Conservation (phyloP, 2,113 vertebrate species). For the Dascyllus trimaculatus region DNA sequence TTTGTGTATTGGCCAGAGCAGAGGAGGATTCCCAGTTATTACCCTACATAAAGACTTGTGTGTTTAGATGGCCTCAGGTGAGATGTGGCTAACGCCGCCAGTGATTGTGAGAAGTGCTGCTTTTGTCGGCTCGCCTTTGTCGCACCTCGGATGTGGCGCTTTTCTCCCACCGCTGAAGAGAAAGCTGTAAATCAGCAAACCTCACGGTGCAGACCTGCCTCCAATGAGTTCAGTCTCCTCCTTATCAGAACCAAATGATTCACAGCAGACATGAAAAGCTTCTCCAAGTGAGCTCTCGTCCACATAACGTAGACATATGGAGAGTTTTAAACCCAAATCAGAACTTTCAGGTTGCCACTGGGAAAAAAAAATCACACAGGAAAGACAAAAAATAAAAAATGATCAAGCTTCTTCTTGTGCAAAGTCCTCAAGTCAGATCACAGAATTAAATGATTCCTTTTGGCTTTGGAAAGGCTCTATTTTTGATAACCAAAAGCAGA, state of each 20-base stretch:
- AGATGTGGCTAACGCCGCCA: conserved; percentile 46
- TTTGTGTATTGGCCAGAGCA: conserved; percentile 75
- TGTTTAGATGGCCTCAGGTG: conserved; percentile 73
- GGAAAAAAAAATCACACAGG: not conserved
- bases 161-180: conserved; percentile 25
- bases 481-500: no score
- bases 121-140: conserved; percentile 74
- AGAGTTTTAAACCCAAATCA: not conserved
- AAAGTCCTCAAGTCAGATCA: no score
- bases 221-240: conserved; percentile 26
- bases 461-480: no score
- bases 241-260: conserved; percentile 39
- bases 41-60: conserved; percentile 60
- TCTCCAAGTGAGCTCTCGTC: not conserved
- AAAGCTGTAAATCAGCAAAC: conserved; percentile 61
- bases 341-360: not conserved
- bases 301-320: not conserved
- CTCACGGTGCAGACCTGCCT: conserved; percentile 32
- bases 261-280: conserved; percentile 49
- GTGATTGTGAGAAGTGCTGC: conserved; percentile 64
- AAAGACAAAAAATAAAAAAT: no score
- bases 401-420: no score
- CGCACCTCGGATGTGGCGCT: conserved; percentile 37
- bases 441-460: no score
- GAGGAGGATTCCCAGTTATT: conserved; percentile 59